A percentile compares a stretch with the other conserved stretches of the same genome.
phyloP scores from a whole-genome alignment of 2,113 vertebrate species.

The Oncorhynchus mykiss region DNA sequence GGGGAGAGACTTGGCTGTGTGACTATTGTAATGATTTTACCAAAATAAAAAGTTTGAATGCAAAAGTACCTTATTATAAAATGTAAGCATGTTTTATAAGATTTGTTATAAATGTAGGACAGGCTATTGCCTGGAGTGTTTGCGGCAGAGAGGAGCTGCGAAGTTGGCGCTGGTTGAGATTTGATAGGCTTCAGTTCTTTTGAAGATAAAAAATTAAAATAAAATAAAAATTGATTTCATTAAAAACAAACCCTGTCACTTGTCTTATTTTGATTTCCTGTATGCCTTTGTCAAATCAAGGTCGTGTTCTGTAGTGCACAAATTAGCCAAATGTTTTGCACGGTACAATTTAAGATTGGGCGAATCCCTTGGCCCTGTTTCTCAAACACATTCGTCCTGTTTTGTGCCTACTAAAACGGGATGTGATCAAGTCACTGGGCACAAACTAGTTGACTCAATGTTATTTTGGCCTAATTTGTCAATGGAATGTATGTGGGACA shows the following conservation, averaged over 20 bases:
- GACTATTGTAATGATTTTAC: constrained; percentile 95
- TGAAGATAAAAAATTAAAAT: constrained; percentile 55
- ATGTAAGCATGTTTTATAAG: constrained; percentile 71
- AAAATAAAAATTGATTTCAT: constrained; percentile 77
- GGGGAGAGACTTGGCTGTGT: constrained; percentile 86
- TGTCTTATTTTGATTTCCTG: constrained; percentile 22
- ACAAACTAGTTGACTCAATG: no score
- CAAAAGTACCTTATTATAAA: constrained; percentile 55
- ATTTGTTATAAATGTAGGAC: constrained; percentile 40
- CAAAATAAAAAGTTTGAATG: constrained; percentile 87
- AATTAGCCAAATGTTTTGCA: not conserved
- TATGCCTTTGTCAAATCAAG: not conserved
- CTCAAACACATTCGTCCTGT: no score
- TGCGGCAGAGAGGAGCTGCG: constrained; percentile 12
- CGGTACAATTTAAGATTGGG: no score
- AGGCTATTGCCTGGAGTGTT: constrained; percentile 37
- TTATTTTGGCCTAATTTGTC: no score
- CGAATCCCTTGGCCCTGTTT: no score
- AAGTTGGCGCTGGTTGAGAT: constrained; percentile 59
- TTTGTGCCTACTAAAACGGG: no score
- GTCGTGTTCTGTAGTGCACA: no score
- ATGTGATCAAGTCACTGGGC: no score
- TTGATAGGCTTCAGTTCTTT: constrained; percentile 63
- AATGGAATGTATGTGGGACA: no score
- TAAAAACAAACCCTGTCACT: constrained; percentile 48